Conservation (phyloP, 2,113 vertebrate species). For the Austrofundulus limnaeus region DNA sequence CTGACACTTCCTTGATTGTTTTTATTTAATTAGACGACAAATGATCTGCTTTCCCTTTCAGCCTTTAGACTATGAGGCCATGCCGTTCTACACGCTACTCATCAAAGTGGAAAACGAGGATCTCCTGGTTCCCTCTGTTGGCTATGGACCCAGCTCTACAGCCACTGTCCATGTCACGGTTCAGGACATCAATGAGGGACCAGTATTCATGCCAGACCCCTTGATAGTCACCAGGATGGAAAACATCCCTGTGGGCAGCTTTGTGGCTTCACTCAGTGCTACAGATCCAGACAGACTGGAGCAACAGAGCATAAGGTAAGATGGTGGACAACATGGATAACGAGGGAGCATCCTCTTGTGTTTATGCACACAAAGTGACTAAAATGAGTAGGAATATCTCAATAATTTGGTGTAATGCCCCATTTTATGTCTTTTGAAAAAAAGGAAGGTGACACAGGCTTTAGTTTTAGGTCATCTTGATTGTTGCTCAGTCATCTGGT, state of each 20-base stretch:
- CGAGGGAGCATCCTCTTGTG: background rate
- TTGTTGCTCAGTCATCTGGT: too few species aligned
- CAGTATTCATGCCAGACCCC: conserved; percentile 92
- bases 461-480: too few species aligned
- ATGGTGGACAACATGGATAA: background rate
- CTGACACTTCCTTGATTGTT: background rate
- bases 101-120: conserved; percentile 98
- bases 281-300: conserved; percentile 92
- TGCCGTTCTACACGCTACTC: conserved; percentile 86
- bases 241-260: conserved; percentile 87
- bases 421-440: too few species aligned
- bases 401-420: too few species aligned
- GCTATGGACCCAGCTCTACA: conserved; percentile 91
- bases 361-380: too few species aligned
- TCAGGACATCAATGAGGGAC: conserved; percentile 92
- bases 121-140: conserved; percentile 84
- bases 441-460: too few species aligned
- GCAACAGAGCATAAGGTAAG: conserved; percentile 91
- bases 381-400: too few species aligned
- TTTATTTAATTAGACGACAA: accelerated
- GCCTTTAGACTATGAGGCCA: conserved; percentile 93
- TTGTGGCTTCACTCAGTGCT: conserved; percentile 88
- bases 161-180: conserved; percentile 90
- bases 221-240: conserved; percentile 86
- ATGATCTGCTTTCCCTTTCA: conserved; percentile 26